Evolutionary conservation across 2,888 invertebrate species (phyloP).

Genomic region (Scaptodrosophila latifasciaeformis): DNA sequence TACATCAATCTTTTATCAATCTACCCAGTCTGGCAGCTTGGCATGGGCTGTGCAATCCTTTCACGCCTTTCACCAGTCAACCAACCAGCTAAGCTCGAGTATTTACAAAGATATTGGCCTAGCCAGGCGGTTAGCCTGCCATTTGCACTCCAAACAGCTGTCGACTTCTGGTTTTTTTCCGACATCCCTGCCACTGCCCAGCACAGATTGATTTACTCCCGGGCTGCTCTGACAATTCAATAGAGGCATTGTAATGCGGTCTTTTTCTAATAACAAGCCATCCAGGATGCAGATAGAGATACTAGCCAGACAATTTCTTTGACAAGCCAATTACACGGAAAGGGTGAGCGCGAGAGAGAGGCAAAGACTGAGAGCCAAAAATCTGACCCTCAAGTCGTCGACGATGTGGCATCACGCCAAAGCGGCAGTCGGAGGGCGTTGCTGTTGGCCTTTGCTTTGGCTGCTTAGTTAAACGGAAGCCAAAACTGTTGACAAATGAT

Average conservation of each 20-base stretch:
- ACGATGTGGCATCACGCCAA: no score
- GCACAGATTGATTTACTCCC: constrained; percentile 50
- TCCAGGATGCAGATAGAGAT: no score
- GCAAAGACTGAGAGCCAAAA: no score
- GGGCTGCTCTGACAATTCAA: constrained; percentile 52
- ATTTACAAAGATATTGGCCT: no score
- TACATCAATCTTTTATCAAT: not conserved
- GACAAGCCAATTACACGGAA: constrained; percentile 33
- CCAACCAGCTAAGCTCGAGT: not conserved
- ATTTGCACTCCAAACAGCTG: constrained; percentile 26
- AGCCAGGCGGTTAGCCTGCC: no score
- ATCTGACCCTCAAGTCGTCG: constrained; percentile 57
- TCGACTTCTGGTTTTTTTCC: constrained; percentile 14
- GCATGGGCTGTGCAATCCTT: constrained; percentile 46
- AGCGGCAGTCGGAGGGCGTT: constrained; percentile 6
- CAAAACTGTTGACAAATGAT: constrained; percentile 65
- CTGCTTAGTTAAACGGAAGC: constrained; percentile 56
- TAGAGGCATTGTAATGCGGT: constrained; percentile 33
- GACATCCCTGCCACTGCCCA: constrained; percentile 15
- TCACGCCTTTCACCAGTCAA: constrained; percentile 60
- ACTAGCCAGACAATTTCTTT: no score
- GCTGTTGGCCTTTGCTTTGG: not conserved
- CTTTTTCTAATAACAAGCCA: constrained; percentile 13
- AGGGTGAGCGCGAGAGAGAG: no score
- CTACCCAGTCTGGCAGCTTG: not conserved